Evolutionary conservation across 2,113 vertebrate genomes (phyloP).

Genomic region (Gymnogyps californianus): DNA sequence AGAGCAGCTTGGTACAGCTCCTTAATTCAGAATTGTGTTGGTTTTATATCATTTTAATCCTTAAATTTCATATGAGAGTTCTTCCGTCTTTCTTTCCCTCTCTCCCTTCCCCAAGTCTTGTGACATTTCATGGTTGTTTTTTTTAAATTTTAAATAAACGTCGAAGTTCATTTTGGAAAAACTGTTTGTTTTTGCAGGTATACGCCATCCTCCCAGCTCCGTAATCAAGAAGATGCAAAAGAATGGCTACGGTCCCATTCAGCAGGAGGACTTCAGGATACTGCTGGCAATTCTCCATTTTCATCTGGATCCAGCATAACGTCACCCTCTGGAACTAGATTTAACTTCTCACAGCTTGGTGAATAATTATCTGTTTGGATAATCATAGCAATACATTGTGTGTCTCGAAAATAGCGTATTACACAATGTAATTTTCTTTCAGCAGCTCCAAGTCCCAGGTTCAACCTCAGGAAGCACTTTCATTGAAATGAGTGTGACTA

Average conservation of each 20-base stretch:
- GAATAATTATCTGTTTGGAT: conserved; percentile 24
- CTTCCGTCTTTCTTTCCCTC: neutral
- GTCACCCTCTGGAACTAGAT: conserved; percentile 92
- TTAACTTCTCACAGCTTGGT: conserved; percentile 96
- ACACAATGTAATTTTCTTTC: neutral
- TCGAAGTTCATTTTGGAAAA: neutral
- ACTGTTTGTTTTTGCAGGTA: conserved; percentile 77
- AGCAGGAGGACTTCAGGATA: conserved; percentile 92
- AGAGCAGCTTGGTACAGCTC: neutral
- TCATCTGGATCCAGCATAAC: conserved; percentile 93
- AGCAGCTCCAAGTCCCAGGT: neutral
- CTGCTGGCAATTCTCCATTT: conserved; percentile 88
- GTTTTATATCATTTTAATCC: neutral
- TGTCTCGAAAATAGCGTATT: neutral
- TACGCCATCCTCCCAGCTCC: conserved; percentile 87
- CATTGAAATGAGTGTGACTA: neutral
- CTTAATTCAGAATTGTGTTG: neutral
- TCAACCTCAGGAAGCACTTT: neutral
- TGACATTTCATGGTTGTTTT: neutral
- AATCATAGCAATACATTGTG: neutral
- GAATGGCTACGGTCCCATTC: conserved; percentile 96
- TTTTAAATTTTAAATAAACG: neutral
- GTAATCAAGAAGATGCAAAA: conserved; percentile 90
- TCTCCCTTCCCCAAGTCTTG: neutral
- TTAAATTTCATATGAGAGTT: neutral